phyloP scores from a whole-genome alignment of 1,140 invertebrate species.

The Lordiphosa clarofinis region DNA sequence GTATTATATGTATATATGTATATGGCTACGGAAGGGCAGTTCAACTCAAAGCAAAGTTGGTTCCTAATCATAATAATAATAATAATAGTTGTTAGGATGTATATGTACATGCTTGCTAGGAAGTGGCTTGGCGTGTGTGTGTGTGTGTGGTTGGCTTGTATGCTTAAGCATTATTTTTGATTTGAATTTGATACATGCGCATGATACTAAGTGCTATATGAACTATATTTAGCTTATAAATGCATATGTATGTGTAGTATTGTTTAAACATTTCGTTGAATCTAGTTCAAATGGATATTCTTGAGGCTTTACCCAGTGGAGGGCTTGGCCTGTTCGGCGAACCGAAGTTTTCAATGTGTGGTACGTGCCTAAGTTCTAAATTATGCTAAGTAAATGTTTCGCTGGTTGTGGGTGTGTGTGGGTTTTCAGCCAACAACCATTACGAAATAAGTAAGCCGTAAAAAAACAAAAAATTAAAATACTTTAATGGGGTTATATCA shows the following conservation, averaged over 20 bases:
- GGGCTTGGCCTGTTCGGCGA: background rate
- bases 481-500: constrained; percentile 75
- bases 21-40: constrained; percentile 64
- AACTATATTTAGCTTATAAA: constrained; percentile 42
- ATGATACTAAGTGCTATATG: constrained; percentile 67
- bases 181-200: constrained; percentile 69
- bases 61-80: constrained; percentile 40
- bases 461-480: constrained; percentile 58
- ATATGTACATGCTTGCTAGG: constrained; percentile 68
- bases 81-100: constrained; percentile 12
- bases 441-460: constrained; percentile 32
- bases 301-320: too few species aligned
- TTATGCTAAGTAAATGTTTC: constrained; percentile 47
- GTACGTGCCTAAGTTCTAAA: constrained; percentile 68
- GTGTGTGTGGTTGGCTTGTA: constrained; percentile 32
- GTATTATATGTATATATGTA: constrained; percentile 35
- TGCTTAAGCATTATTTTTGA: constrained; percentile 75
- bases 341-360: constrained; percentile 35
- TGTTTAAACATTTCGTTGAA: constrained; percentile 66
- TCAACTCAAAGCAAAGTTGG: constrained; percentile 63
- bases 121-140: constrained; percentile 35
- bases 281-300: constrained; percentile 30
- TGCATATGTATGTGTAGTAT: constrained; percentile 41
- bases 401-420: constrained; percentile 15
- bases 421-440: constrained; percentile 31